Percentiles rank a stretch among this genome's conserved stretches.
phyloP scores from a whole-genome alignment of 2,113 vertebrate species.

The Thamnaconus septentrionalis region DNA sequence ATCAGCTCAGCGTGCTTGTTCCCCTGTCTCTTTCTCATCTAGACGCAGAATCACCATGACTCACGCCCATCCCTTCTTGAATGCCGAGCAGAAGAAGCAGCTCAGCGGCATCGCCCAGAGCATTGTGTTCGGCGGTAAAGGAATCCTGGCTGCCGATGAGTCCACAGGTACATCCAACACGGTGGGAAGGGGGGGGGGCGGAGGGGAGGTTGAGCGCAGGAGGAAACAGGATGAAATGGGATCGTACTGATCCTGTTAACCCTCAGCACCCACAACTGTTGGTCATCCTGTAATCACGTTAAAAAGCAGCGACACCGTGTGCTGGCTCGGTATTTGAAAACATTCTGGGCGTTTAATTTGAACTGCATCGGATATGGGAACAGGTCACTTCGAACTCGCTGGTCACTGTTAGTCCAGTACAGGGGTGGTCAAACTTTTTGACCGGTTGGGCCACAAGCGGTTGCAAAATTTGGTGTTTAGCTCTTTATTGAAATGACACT shows the following conservation, averaged over 20 bases:
- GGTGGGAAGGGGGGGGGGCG: too few species aligned
- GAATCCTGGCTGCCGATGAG: conserved; percentile 93
- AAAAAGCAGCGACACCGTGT: background rate
- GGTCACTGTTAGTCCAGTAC: too few species aligned
- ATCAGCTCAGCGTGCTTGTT: too few species aligned
- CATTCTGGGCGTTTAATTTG: too few species aligned
- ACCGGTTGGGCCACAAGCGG: too few species aligned
- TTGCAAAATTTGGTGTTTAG: too few species aligned
- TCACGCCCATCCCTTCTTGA: conserved; percentile 84
- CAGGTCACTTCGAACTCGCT: too few species aligned
- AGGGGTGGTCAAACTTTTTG: too few species aligned
- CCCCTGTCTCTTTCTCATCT: conserved; percentile 12
- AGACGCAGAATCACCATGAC: conserved; percentile 75
- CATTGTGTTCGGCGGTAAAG: conserved; percentile 87
- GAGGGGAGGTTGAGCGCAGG: background rate
- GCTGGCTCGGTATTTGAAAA: background rate
- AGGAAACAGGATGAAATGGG: background rate
- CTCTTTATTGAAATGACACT: too few species aligned
- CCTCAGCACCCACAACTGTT: background rate
- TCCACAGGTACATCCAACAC: conserved; percentile 82
- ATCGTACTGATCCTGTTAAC: background rate
- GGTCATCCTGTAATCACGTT: background rate
- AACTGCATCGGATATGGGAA: too few species aligned
- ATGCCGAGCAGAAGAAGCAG: conserved; percentile 93
- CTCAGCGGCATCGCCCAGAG: conserved; percentile 84